Evolutionary conservation across 1,140 invertebrate species (phyloP), one percentile per base, ranked within the genome.

Genomic region (Zaprionus ornatus): DNA sequence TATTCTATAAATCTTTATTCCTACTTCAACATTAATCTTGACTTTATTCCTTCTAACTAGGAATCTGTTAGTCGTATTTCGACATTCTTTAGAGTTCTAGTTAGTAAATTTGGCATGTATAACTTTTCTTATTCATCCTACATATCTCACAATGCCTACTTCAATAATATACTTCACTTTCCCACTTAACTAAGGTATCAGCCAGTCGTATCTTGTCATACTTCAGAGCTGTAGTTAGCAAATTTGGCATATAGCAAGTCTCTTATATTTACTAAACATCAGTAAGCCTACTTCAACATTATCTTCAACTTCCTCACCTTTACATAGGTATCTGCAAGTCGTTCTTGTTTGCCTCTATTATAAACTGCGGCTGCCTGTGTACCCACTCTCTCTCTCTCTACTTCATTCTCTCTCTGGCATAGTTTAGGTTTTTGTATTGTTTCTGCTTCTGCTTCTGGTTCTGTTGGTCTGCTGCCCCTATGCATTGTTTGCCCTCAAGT

Each of bases 401-500:
- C 7, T 6, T 40, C 4, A 17, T 6, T 42, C n/a, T 45, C n/a
- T 17, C 40, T 9, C 2, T 17, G 68, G 32, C 62, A 60, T 77
- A 62, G 35, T 62, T 80, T 79, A 79, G 67, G 77, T 69, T 48
- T 65, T 67, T 37, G 54, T 25, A 67, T 69, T 62, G 73, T 66
- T 77, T 67, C 70, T 74, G 35, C 45, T 42, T 17, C 25, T 32
- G 59, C 40, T 42, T 52, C 25, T 29, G 37, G 37, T 56, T 52
- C 50, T 59, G 48, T 64, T 57, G 25, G n/a, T 23, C 61, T 35
- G 27, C 12, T 67, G 55, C 68, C 42, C 74, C 78, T 63, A 17
- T 45, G 69, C 79, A 76, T 84, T 84, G 81, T 84, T 84, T 77
- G 71, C 66, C 68, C 77, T 66, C 40, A 78, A 87, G 81, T 73